Evolutionary conservation across 2,113 vertebrate genomes (phyloP).

Genomic region (Nycticorax nycticorax): DNA sequence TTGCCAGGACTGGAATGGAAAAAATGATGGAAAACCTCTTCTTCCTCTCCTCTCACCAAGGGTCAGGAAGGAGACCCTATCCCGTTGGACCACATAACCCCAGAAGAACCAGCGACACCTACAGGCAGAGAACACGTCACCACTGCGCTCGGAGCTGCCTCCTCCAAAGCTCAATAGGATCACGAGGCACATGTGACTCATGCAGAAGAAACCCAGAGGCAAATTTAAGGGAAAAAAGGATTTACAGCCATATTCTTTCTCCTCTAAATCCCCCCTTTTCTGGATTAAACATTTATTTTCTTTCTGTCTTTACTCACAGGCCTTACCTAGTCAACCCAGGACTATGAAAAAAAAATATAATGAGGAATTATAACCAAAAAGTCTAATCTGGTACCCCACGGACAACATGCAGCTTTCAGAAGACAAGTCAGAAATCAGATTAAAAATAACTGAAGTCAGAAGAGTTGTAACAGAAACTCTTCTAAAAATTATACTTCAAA

Average conservation of each 20-base stretch:
- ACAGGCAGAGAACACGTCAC: neutral
- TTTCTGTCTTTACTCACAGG: neutral
- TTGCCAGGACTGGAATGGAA: neutral
- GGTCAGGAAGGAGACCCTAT: neutral
- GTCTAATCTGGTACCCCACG: neutral
- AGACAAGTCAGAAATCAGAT: neutral
- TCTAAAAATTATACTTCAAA: neutral
- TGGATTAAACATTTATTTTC: neutral
- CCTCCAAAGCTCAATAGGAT: neutral
- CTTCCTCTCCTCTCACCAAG: neutral
- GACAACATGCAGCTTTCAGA: neutral
- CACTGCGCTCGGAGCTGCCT: fast-evolving
- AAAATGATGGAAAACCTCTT: neutral
- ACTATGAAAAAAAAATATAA: neutral
- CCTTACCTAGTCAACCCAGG: neutral
- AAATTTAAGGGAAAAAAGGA: neutral
- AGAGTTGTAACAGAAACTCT: neutral
- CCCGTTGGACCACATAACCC: neutral
- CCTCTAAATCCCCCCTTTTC: neutral
- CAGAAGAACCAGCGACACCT: neutral
- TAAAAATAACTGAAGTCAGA: neutral
- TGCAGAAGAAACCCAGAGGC: neutral
- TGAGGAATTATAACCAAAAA: neutral
- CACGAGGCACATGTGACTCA: neutral
- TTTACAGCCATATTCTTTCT: neutral